Base-by-base conservation (phyloP, 1,140 invertebrate species). In the Platorchestia sp. region DNA sequence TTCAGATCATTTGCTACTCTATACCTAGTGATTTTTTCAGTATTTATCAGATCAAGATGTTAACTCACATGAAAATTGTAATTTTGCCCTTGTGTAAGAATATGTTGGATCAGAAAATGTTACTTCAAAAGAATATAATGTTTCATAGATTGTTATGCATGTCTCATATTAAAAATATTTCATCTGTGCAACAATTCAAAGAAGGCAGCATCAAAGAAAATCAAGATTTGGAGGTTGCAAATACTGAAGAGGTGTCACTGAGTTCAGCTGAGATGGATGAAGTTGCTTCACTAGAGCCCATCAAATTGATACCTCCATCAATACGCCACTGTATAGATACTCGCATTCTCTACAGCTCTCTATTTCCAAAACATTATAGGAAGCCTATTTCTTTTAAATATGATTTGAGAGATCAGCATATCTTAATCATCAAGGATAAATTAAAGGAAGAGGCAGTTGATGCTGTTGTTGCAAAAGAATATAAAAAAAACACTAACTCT, bases 351-450 rank as follows among this genome's bases (percentile, higher is more conserved):
- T 93, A 45, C 40, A 93, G 91, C 40, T 93, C 91, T 44, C 91
- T 45, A 1, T 93, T 93, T 44, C 91, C 91, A 40, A 93, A 93
- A 47, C 0, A 27, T n/a, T 45, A 45, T 40, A 42, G 45, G 0
- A 93, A 44, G 91, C 91, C 91, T 45, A 16, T 47, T 5, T 93
- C 14, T 45, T 10, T 45, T 5, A 44, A 45, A 93, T 10, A 19
- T 93, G 91, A 93, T 93, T 93, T 93, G 45, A 93, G 91, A 45
- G 91, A 93, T 36, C 45, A 93, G 44, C 45, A 93, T 93, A 36
- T 93, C 10, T 10, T 44, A 6, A 10, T 93, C 16, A 40, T 93
- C 36, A 93, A 93, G 47, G 44, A 40, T 45, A 44, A 47, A 45
- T 47, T 42, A 16, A 45, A 47, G 40, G 10, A 22, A n/a, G 47